These are phyloP conservation scores for Aphelinus certus DNA, from an alignment of 1,140 invertebrate genomes.

Conservation along the genomic window DNA sequence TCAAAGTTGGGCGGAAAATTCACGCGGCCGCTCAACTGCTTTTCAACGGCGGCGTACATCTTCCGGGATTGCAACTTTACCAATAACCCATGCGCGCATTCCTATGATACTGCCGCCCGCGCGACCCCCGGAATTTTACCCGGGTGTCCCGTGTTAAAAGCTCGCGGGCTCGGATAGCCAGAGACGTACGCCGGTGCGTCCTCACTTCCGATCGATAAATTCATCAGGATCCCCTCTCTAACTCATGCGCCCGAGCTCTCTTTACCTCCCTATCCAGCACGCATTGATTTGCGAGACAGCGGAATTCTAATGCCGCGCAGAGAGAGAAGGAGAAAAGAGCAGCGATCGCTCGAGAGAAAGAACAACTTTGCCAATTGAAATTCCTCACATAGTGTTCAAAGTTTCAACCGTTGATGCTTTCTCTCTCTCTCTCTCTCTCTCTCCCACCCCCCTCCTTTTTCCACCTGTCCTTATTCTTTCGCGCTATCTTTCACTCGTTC, in stretches of 20 bases:
- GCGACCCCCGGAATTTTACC: no score
- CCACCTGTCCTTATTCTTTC: neutral
- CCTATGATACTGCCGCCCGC: neutral
- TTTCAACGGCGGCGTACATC: neutral
- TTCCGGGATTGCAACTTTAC: constrained; percentile 7
- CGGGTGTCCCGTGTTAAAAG: no score
- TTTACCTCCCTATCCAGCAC: neutral
- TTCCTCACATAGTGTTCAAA: constrained; percentile 44
- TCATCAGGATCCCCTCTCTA: no score
- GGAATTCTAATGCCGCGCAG: constrained; percentile 9
- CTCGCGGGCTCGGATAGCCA: no score
- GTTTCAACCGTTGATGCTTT: constrained; percentile 28
- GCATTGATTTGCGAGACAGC: constrained; percentile 9
- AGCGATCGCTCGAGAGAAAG: constrained; percentile 28
- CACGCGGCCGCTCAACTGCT: neutral
- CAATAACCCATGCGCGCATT: neutral
- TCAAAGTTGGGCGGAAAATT: constrained; percentile 5
- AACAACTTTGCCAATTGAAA: constrained; percentile 47
- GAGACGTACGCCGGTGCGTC: no score
- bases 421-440: neutral
- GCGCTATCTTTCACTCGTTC: neutral
- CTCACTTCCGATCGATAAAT: no score
- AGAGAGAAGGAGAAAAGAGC: neutral
- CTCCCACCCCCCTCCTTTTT: neutral
- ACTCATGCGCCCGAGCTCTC: no score